Evolutionary conservation across 2,113 vertebrate species (phyloP).

Genomic region (Sylvilagus bachmani): DNA sequence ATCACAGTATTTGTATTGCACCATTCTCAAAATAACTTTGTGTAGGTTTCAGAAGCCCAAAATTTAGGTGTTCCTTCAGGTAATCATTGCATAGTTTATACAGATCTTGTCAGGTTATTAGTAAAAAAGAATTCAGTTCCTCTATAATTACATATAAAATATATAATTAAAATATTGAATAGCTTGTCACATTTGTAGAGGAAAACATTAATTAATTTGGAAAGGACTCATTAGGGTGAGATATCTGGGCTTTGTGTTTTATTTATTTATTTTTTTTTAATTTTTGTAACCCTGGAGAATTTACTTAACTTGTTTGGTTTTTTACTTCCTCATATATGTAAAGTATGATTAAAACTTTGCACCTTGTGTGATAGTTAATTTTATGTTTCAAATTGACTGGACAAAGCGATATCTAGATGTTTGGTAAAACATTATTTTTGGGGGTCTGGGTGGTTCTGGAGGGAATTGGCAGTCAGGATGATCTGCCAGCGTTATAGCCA

Average conservation of each 20-base stretch:
- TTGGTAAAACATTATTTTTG: neutral
- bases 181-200: neutral
- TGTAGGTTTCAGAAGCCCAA: neutral
- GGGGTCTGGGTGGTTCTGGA: neutral
- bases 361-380: neutral
- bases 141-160: neutral
- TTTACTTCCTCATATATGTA: neutral
- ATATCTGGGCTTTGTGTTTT: neutral
- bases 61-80: neutral
- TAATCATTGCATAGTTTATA: neutral
- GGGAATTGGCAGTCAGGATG: too few relatives aligned
- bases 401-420: neutral
- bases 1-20: neutral
- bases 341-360: neutral
- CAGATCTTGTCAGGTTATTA: neutral
- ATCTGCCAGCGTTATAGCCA: rapidly evolving
- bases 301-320: neutral
- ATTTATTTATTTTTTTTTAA: neutral
- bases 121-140: neutral
- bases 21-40: neutral
- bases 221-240: neutral
- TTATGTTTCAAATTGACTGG: neutral
- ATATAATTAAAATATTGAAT: neutral
- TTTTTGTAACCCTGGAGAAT: neutral
- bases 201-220: neutral